Evolutionary conservation across 2,888 invertebrate genomes (phyloP), one percentile per base, ranked within the genome.

Genomic region (Cataglyphis cursor): DNA sequence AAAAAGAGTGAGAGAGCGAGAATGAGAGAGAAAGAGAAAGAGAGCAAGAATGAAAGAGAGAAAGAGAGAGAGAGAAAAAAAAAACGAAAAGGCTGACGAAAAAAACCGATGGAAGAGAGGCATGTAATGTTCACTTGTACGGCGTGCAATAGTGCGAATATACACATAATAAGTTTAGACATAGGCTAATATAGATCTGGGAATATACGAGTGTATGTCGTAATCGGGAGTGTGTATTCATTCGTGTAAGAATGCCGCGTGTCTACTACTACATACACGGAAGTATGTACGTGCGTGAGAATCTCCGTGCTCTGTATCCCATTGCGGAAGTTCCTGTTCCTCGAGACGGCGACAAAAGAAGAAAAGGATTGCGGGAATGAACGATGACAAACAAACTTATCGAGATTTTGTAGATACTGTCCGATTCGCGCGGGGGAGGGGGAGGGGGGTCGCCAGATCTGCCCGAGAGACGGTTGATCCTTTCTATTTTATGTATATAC

Each of bases 321-420:
- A 93, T 93, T 83, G 84, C 75, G 94, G 92, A 94, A 93, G 94
- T 94, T 94, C 93, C 94, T 94, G 91, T 93, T 93, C 93, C 93
- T 93, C 92, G 92, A 92, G 90, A 84, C 80, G 83, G 73, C 74
- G 78, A 73, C 76, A 88, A 85, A 84, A 87, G 62, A 66, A 59
- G 70, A 84, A 41, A 44, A 31, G 59, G 73, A 83, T 78, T 66
- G 57, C 38, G 59, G 41, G 24, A 51, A 64, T 64, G 48, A 48
- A 81, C 12, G 48, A 72, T 35, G 64, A 68, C 4, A 62, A 82
- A 91, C 84, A 89, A 85, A 92, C 88, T 92, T 90, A 92, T 88
- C 92, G 92, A 90, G 89, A 92, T 93, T 94, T 94, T 93, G 91
- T 94, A 93, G 93, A 92, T 83, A 89, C 91, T 91, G 90, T 90